Evolutionary conservation across 2,113 vertebrate species (phyloP).

Genomic region (Gulo gulo): DNA sequence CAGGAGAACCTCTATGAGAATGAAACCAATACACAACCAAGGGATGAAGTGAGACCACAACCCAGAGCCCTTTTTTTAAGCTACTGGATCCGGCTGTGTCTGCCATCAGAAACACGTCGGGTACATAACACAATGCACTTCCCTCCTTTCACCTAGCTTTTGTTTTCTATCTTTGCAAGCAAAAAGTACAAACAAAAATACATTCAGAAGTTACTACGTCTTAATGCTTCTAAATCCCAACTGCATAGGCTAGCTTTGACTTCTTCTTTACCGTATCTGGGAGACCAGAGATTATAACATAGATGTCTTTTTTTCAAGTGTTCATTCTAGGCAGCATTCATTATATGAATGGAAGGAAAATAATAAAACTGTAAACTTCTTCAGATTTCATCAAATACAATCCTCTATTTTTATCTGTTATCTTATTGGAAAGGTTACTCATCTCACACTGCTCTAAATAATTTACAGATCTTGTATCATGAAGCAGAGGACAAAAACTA

Average conservation of each 20-base stretch:
- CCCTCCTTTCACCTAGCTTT: neutral
- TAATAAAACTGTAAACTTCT: neutral
- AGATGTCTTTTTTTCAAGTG: neutral
- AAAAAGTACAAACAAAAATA: neutral
- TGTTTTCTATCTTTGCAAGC: neutral
- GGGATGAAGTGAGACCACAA: neutral
- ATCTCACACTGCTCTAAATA: constrained; percentile 17
- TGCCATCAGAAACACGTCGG: neutral
- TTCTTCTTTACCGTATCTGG: neutral
- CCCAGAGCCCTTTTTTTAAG: neutral
- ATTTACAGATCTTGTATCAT: neutral
- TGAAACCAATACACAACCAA: neutral
- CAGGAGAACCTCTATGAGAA: neutral
- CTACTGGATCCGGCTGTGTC: neutral
- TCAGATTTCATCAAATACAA: neutral
- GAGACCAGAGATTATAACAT: neutral
- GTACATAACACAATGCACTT: neutral
- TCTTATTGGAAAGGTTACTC: neutral
- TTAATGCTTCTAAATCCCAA: neutral
- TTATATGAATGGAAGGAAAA: neutral
- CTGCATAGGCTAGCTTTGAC: neutral
- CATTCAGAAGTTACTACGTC: neutral
- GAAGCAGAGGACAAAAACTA: neutral
- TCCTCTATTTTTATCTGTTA: neutral
- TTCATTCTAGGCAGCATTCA: neutral